Conservation (phyloP, 2,797 vertebrate genomes). For the Miichthys miiuy region DNA sequence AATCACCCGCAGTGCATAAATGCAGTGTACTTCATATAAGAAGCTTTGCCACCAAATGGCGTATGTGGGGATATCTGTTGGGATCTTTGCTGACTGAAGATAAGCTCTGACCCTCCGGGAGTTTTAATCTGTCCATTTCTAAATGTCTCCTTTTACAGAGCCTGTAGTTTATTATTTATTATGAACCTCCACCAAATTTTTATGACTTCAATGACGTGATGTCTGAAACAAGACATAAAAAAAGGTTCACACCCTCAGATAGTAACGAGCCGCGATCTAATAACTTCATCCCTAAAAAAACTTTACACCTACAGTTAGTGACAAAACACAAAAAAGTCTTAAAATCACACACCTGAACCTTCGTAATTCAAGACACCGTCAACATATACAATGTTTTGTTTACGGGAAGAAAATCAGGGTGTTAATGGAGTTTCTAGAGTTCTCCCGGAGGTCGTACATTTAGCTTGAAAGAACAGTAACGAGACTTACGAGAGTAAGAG, state of each 20-base stretch:
- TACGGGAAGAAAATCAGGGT: background rate
- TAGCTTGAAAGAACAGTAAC: background rate
- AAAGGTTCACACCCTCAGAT: constrained; percentile 11
- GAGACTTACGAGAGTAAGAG: background rate
- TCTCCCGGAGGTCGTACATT: background rate
- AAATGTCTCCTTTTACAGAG: constrained; percentile 36
- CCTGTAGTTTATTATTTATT: constrained; percentile 3
- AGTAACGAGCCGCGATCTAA: background rate
- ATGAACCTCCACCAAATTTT: constrained; percentile 12
- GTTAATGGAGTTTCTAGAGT: background rate
- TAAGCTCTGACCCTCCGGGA: constrained; percentile 50
- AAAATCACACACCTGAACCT: background rate
- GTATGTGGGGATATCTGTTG: constrained; percentile 46
- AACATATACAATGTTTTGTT: too few species aligned
- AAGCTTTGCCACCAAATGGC: constrained; percentile 62
- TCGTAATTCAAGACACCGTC: background rate
- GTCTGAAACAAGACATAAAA: constrained; percentile 23
- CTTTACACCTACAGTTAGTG: background rate
- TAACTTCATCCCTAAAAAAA: background rate
- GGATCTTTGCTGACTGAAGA: constrained; percentile 44
- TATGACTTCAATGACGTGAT: constrained; percentile 20
- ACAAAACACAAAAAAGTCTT: background rate
- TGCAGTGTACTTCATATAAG: constrained; percentile 29
- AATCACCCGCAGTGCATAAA: constrained; percentile 5
- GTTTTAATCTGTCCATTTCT: constrained; percentile 55